Base-by-base conservation (phyloP, 1,140 invertebrate species). In the Drosophila trapezifrons region DNA sequence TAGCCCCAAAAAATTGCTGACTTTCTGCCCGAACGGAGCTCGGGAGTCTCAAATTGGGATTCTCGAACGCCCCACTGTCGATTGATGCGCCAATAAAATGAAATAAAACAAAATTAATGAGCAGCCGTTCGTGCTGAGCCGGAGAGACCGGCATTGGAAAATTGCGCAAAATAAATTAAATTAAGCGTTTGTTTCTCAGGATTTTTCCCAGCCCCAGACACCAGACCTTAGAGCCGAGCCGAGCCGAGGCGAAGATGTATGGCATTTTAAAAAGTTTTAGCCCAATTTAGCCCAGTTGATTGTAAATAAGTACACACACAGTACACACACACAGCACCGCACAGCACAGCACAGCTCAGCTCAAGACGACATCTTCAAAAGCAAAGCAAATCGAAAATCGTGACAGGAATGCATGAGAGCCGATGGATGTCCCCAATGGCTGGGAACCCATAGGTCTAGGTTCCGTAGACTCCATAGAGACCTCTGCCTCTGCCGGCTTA, bases 91-190 rank as follows among this genome's bases (percentile, higher is more conserved):
- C 80, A 87, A 85, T 72, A 66, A 82, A 86, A 87, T 82, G 71
- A 86, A 82, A 83, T 87, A 89, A 87, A 87, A 89, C 80, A 87
- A 87, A 87, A 87, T 87, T 87, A 87, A 87, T 87, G 83, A 87
- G 84, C 84, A 59, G 60, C 81, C 56, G 55, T 80, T 80, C 73
- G 81, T 80, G 81, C 74, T 56, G 52, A 63, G 71, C 32, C 49
- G 55, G 17, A 4, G 17, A 4, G 17, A 5, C 42, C 35, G 25
- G 20, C 70, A 81, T 67, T 62, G 70, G 60, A 63, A 79, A 73
- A 73, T 76, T 65, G 73, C 65, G 59, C 54, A 76, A 87, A 84
- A 87, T 87, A 87, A 87, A 87, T 87, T 89, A 89, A 87, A 87
- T 87, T 87, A 87, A 87, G 84, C 83, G 83, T 86, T 79, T 83